Base-by-base conservation (phyloP, 35 echinoderm and acorn worm genomes). In the Apostichopus parvimensis region DNA sequence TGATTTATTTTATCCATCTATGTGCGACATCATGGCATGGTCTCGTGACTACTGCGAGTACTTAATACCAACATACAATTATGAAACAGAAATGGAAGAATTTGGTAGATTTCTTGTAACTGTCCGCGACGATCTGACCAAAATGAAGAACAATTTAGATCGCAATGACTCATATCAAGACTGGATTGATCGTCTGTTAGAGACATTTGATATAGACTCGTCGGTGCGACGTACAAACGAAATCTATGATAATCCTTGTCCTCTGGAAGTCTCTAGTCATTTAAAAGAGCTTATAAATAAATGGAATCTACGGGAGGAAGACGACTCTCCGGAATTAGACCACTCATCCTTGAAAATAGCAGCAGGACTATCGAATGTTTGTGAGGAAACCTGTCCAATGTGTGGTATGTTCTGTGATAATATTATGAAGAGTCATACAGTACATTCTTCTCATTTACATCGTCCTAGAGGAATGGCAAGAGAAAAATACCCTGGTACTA, bases 381-480 rank as follows among this genome's bases (percentile, higher is more conserved):
- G 77, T 45, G 3, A 79, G 5, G 5, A 45, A 45, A 79, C 77
- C 5, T 79, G 77, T 79, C 77, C 77, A 24, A 24, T 79, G 77
- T 79, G 78, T 55, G 78, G 78, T 80, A 55, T 80, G 53, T 55
- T 53, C 25, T 80, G 78, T 45, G 78, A 80, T 55, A 80, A 80
- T 14, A 52, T 80, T 14, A 55, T 55, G 17, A 8, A 80, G 26
- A 55, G 28, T 55, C 78, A 80, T 52, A 80, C 22, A 53, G 11
- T 7, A 45, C 78, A 80, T 52, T 80, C 78, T 12, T 80, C 78
- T 80, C 53, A 45, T 52, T 80, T 80, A 80, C 78, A 80, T 22
- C 78, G 78, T 53, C 78, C 78, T 80, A 25, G 78, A 55, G 78
- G 78, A 1, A 2, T 80, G 10, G 28, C 26, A 45, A 8, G 21